Conservation (phyloP, 1,140 invertebrate species). For the Euura saliciscinereae region DNA sequence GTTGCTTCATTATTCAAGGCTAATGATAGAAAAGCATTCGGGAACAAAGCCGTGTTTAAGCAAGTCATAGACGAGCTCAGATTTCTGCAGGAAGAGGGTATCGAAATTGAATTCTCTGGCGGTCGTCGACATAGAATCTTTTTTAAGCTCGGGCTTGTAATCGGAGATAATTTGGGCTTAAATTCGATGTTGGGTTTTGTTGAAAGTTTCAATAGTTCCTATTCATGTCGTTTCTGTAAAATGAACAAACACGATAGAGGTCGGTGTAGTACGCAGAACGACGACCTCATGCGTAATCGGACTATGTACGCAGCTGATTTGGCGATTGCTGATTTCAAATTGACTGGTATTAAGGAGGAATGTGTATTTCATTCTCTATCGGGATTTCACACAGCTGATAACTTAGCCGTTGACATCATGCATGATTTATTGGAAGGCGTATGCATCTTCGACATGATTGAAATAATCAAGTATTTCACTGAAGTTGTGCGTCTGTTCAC, state of each 20-base stretch:
- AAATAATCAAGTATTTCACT: neutral
- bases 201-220: conserved; percentile 25
- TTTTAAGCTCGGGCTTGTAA: conserved; percentile 15
- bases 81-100: conserved; percentile 12
- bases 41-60: conserved; percentile 13
- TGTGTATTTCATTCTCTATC: too few species aligned
- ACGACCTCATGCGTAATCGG: too few species aligned
- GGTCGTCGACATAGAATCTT: conserved; percentile 6
- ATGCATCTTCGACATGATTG: conserved; percentile 25
- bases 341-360: neutral
- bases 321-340: neutral
- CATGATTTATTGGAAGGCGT: conserved; percentile 31
- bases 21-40: conserved; percentile 26
- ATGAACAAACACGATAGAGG: conserved; percentile 14
- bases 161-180: conserved; percentile 20
- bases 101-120: neutral
- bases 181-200: conserved; percentile 22
- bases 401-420: conserved; percentile 27
- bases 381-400: conserved; percentile 25
- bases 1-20: conserved; percentile 27
- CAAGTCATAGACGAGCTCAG: conserved; percentile 20
- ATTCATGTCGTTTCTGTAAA: conserved; percentile 29
- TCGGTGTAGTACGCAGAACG: too few species aligned
- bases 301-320: neutral
- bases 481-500: conserved; percentile 22